These are phyloP conservation scores for Leptobrachium leishanense DNA, from an alignment of 2,113 vertebrate genomes.

Conservation along the genomic window DNA sequence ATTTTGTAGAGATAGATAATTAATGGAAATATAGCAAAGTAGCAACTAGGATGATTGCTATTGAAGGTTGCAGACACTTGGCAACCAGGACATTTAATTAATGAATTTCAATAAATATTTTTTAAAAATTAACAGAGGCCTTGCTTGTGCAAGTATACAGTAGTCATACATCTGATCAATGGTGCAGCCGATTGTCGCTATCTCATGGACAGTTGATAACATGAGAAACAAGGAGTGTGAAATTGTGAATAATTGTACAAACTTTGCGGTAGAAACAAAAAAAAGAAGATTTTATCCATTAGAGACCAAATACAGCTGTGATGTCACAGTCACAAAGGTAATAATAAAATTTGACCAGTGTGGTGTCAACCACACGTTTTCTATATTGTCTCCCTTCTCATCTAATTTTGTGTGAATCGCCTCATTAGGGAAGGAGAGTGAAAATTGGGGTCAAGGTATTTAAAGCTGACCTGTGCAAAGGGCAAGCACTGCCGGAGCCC, in stretches of 20 bases:
- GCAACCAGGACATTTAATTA: constrained; percentile 50
- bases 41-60: constrained; percentile 38
- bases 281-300: constrained; percentile 53
- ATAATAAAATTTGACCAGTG: constrained; percentile 69
- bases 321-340: constrained; percentile 73
- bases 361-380: constrained; percentile 73
- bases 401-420: constrained; percentile 79
- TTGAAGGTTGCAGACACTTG: constrained; percentile 60
- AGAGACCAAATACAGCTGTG: constrained; percentile 67
- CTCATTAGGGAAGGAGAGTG: constrained; percentile 95
- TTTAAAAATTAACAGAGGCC: constrained; percentile 53
- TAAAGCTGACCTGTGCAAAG: constrained; percentile 91
- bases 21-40: background rate
- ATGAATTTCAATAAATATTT: constrained; percentile 54
- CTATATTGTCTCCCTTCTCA: constrained; percentile 68
- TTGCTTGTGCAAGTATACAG: constrained; percentile 51
- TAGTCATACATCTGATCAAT: constrained; percentile 48
- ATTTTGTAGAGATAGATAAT: background rate
- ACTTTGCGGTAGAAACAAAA: constrained; percentile 61
- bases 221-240: constrained; percentile 57
- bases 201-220: constrained; percentile 58
- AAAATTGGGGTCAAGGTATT: constrained; percentile 98
- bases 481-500: constrained; percentile 86
- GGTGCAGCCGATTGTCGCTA: constrained; percentile 46
- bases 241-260: constrained; percentile 66